Evolutionary conservation across 2,113 vertebrate genomes (phyloP).

Genomic region (Marmota monax): DNA sequence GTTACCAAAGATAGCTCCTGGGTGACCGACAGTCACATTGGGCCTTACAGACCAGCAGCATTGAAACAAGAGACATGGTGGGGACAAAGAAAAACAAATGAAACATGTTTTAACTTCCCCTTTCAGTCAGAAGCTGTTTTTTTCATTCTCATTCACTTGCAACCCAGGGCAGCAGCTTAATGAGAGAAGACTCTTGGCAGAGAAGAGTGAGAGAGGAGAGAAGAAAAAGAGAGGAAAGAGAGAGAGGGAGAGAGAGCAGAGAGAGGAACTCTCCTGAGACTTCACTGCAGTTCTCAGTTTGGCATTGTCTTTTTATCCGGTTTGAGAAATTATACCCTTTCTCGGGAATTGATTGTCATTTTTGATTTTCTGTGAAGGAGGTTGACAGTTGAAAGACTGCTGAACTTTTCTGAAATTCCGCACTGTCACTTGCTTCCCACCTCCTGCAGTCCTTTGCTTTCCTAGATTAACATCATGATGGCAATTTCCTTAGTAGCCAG

Average conservation of each 20-base stretch:
- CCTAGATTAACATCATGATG: slow-evolving; percentile 21
- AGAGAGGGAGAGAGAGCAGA: accelerated
- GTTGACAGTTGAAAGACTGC: slow-evolving; percentile 70
- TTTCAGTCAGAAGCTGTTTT: slow-evolving; percentile 47
- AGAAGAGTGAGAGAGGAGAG: neutral
- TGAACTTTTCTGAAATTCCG: slow-evolving; percentile 66
- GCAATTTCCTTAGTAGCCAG: slow-evolving; percentile 7
- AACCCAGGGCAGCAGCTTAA: slow-evolving; percentile 13
- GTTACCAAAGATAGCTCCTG: neutral
- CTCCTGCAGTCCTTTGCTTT: neutral
- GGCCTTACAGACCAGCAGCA: neutral
- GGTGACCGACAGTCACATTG: neutral
- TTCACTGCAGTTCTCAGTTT: neutral
- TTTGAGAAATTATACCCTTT: slow-evolving; percentile 77
- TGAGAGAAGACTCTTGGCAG: slow-evolving; percentile 53
- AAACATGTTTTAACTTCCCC: neutral
- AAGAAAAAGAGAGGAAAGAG: neutral
- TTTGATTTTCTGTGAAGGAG: slow-evolving; percentile 61
- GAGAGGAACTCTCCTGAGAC: neutral
- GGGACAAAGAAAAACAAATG: neutral
- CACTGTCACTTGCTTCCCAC: slow-evolving; percentile 20
- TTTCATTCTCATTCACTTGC: slow-evolving; percentile 21
- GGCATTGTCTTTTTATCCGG: slow-evolving; percentile 58
- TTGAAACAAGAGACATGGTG: neutral
- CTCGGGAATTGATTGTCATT: slow-evolving; percentile 65